Evolutionary conservation across 1,140 invertebrate species (phyloP).

Genomic region (Ectropis grisescens): DNA sequence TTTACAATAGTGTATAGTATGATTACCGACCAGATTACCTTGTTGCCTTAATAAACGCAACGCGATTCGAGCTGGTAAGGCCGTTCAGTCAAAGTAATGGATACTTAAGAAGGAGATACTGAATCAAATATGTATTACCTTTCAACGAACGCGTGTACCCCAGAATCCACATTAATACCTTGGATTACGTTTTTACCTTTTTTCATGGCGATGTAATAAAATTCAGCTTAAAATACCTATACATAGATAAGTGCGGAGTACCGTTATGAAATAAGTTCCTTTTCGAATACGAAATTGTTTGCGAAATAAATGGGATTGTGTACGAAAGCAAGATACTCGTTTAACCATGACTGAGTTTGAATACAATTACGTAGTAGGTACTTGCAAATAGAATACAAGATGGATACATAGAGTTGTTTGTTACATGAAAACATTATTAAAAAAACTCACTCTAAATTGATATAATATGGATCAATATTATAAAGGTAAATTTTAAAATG

Average conservation of each 20-base stretch:
- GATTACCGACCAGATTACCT: too few relatives aligned
- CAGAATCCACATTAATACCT: slow-evolving; percentile 32
- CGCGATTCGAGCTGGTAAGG: not conserved
- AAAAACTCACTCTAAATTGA: too few relatives aligned
- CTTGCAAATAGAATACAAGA: too few relatives aligned
- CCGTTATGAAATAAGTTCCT: slow-evolving; percentile 22
- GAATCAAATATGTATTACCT: slow-evolving; percentile 18
- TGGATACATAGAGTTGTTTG: too few relatives aligned
- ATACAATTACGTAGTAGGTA: too few relatives aligned
- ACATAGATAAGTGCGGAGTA: slow-evolving; percentile 11
- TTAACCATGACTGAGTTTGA: too few relatives aligned
- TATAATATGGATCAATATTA: too few relatives aligned
- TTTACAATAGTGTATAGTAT: too few relatives aligned
- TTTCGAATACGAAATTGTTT: slow-evolving; percentile 19
- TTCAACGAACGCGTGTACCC: slow-evolving; percentile 15
- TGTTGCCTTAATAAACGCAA: not conserved
- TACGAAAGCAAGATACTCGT: too few relatives aligned
- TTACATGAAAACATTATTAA: too few relatives aligned
- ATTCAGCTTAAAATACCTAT: slow-evolving; percentile 62
- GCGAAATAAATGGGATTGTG: not conserved
- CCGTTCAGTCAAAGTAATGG: slow-evolving; percentile 2
- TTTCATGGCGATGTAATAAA: slow-evolving; percentile 64
- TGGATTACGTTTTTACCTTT: slow-evolving; percentile 53
- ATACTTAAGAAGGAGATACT: not conserved
- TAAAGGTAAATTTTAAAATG: too few relatives aligned